Conservation (phyloP, 2,888 invertebrate genomes). For the Trachelus troglodyta region DNA sequence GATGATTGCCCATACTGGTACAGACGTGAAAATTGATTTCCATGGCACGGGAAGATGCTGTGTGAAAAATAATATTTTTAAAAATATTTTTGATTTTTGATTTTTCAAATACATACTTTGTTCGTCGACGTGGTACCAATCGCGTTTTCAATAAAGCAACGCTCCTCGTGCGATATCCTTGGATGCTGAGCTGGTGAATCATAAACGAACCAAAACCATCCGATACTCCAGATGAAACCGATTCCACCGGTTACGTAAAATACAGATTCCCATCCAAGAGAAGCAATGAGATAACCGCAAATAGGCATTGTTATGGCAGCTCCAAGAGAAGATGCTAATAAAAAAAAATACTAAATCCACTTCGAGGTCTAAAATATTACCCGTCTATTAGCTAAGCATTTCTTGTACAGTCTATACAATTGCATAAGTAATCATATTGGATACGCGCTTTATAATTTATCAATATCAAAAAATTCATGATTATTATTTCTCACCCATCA, state of each 20-base stretch:
- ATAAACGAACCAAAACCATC: constrained; percentile 84
- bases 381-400: neutral
- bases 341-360: neutral
- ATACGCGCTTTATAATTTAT: neutral
- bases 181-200: constrained; percentile 88
- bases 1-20: constrained; percentile 88
- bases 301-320: constrained; percentile 92
- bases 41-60: constrained; percentile 78
- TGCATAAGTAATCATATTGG: neutral
- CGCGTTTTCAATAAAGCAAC: constrained; percentile 77
- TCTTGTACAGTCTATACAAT: neutral
- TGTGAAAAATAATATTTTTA: neutral
- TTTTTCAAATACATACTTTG: constrained; percentile 49
- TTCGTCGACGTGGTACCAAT: constrained; percentile 73
- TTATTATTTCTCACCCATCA: constrained; percentile 79
- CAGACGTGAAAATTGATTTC: constrained; percentile 75
- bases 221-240: constrained; percentile 82
- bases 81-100: neutral
- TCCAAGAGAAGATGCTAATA: constrained; percentile 86
- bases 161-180: constrained; percentile 79
- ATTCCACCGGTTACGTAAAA: constrained; percentile 87
- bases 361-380: neutral
- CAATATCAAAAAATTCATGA: neutral
- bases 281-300: constrained; percentile 83
- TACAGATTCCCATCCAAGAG: constrained; percentile 88